Percentiles rank a stretch among this genome's conserved stretches.
These are phyloP conservation scores for Halcyon chelicuti DNA, from an alignment of 2,797 vertebrate species.

Conservation along the genomic window DNA sequence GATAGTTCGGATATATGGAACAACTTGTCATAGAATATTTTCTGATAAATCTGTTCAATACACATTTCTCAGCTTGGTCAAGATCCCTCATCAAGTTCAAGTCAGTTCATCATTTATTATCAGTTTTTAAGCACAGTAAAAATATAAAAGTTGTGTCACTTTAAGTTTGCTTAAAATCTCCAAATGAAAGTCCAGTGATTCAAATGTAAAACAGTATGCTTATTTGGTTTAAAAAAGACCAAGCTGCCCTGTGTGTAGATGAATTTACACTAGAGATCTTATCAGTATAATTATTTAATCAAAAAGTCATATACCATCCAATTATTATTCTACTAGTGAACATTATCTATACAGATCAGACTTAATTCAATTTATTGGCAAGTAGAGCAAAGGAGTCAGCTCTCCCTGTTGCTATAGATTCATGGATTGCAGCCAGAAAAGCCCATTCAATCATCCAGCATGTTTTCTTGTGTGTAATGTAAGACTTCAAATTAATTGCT, in stretches of 20 bases:
- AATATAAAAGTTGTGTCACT: not conserved
- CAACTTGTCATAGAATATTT: not conserved
- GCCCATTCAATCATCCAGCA: conserved; percentile 10
- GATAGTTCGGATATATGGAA: not conserved
- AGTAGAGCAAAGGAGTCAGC: not conserved
- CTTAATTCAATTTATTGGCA: conserved; percentile 45
- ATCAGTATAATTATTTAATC: not conserved
- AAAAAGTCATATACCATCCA: not conserved
- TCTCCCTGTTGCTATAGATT: not conserved
- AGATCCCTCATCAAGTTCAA: not conserved
- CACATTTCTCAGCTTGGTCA: not conserved
- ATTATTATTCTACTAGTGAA: conserved; percentile 14
- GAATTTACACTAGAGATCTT: not conserved
- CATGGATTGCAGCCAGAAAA: conserved; percentile 16
- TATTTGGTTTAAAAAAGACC: not conserved
- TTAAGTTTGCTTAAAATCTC: not conserved
- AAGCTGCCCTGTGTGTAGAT: not conserved
- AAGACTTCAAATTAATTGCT: conserved; percentile 4
- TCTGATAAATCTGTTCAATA: not conserved
- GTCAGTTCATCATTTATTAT: not conserved
- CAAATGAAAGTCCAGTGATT: not conserved
- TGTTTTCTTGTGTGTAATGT: not conserved
- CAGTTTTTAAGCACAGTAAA: not conserved
- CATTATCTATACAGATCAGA: not conserved
- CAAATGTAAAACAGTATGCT: not conserved